Evolutionary conservation across 2,888 invertebrate species (phyloP), one percentile per base, ranked within the genome.

Genomic region (Plagodis dolabraria): DNA sequence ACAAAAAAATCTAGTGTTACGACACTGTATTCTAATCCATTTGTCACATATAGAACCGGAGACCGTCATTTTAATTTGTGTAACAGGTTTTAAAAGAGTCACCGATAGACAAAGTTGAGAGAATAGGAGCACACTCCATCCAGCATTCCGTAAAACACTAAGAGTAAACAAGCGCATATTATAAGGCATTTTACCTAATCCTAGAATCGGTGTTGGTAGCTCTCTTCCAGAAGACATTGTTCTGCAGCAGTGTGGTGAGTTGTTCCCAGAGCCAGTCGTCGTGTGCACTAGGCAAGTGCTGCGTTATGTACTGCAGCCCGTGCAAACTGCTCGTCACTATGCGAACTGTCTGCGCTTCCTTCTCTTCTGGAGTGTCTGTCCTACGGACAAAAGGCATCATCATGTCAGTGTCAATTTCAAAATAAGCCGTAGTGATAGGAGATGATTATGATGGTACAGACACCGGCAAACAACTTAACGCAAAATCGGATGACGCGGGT

Each of bases 171-270:
- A 38, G 7, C 38, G 38, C 9, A 8, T 7, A 9, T 7, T 9
- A 5, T 9, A 38, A 38, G 9, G 9, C 38, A 38, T 8, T 7
- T 38, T 38, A 82, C 85, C 84, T 74, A 62, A 87, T 63, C 33
- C 64, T 72, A 6, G 57, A 61, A 35, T 92, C 79, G 70, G 94
- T 92, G 72, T 94, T 93, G 67, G 94, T 94, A 2, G 94, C 89
- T 45, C 95, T 91, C 74, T 95, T 95, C 97, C 97, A 98, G 86
- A 96, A 97, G 78, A 94, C 94, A 33, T 82, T 77, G 69, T 93
- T 92, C 0, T 87, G 86, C 60, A 97, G 80, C 52, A 97, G 86
- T 52, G 90, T 88, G 2, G 73, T 68, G 68, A 96, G 91, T 57
- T 87, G 84, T 0, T 93, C 92, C 57, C 87, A 79, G 47, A 93